Percentiles rank a stretch among this genome's conserved stretches.
These are phyloP conservation scores for Epirrhoe alternata DNA, from an alignment of 2,888 invertebrate species.

Conservation along the genomic window DNA sequence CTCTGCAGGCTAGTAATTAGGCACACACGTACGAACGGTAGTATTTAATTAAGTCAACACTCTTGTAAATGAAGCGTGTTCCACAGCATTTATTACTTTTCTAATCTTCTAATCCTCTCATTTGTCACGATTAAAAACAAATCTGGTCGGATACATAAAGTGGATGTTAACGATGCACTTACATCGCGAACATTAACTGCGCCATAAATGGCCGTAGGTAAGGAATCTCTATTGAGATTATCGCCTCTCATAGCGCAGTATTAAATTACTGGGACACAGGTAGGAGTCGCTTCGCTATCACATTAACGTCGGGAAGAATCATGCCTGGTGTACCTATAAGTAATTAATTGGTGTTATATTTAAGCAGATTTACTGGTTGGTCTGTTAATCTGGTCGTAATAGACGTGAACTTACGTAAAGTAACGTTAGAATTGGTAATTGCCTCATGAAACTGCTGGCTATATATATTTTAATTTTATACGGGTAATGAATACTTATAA, in stretches of 20 bases:
- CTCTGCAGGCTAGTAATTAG: slow-evolving; percentile 2
- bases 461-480: slow-evolving; percentile 37
- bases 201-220: slow-evolving; percentile 62
- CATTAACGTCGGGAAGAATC: slow-evolving; percentile 66
- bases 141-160: slow-evolving; percentile 56
- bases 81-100: slow-evolving; percentile 40
- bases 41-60: slow-evolving; percentile 38
- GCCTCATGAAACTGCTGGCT: slow-evolving; percentile 38
- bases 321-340: slow-evolving; percentile 53
- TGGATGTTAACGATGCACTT: slow-evolving; percentile 67
- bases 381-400: slow-evolving; percentile 51
- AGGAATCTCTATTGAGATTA: slow-evolving; percentile 69
- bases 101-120: slow-evolving; percentile 42
- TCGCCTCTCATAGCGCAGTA: slow-evolving; percentile 66
- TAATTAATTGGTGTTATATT: slow-evolving; percentile 71
- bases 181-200: slow-evolving; percentile 64
- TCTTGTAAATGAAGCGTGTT: slow-evolving; percentile 36
- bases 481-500: slow-evolving; percentile 35
- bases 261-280: slow-evolving; percentile 55
- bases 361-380: slow-evolving; percentile 58
- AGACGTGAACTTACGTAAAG: slow-evolving; percentile 31
- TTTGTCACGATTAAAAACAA: slow-evolving; percentile 49
- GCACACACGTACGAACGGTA: slow-evolving; percentile 21
- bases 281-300: slow-evolving; percentile 66
- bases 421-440: slow-evolving; percentile 35